Evolutionary conservation across 2,888 invertebrate species (phyloP), one percentile per base, ranked within the genome.

Genomic region (Gryllus longicercus): DNA sequence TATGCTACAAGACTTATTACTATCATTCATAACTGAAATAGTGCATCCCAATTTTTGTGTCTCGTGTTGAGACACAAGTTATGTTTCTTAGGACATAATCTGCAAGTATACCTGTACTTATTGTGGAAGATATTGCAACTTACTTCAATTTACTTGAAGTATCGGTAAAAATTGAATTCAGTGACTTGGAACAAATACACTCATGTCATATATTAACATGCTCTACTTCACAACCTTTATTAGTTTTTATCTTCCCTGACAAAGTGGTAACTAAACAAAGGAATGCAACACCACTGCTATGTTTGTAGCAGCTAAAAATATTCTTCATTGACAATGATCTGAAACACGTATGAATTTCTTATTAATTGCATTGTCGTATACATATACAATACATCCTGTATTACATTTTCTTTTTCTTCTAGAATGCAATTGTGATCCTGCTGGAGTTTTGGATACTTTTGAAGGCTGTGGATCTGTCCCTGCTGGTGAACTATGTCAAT

Each of bases 391-490:
- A 21, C 21, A 38, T 38, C 25, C 25, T 38, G 4, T 38, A 38
- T 38, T 76, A n/a, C 10, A 25, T 25, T 76, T 11, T 11, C 81
- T 82, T 82, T 82, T 80, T 79, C 50, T 85, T 85, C 78, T 84
- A 90, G 96, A 95, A 84, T 99, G 99, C 87, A 98, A 98, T 87
- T 99, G 99, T 86, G 95, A 99, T 87, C 99, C 99, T 0, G 94
- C 95, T 79, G 99, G 99, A 80, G 96, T 99, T 5, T 91, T 94
- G 50, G 93, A 93, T 49, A 93, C 94, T 18, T 98, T 99, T 85
- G 92, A 92, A 85, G 96, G 99, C 14, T 99, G 98, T 85, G 97
- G 96, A 0, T 94, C 95, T 0, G 93, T 96, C 51, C 96, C 94
- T 0, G 93, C 93, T 14, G 98, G 98, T 1, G 96, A 97, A 86